phyloP scores from a whole-genome alignment of 2,113 vertebrate species.

The Microcebus murinus region DNA sequence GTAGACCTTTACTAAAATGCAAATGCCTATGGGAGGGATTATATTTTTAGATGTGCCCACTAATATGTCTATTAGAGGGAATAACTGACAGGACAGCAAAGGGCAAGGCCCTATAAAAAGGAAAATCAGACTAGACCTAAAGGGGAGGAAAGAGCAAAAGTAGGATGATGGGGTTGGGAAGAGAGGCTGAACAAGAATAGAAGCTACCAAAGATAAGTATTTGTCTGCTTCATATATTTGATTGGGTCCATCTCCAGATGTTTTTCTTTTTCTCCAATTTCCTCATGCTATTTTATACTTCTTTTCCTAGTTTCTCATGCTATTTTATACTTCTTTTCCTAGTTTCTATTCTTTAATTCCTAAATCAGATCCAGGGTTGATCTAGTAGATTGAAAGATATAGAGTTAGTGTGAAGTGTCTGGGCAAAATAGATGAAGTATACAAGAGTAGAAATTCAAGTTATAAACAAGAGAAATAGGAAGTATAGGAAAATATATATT shows the following conservation, averaged over 20 bases:
- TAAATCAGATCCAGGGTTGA: background rate
- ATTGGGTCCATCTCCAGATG: background rate
- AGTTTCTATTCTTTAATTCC: background rate
- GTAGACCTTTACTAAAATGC: background rate
- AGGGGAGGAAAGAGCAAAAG: background rate
- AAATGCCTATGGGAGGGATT: background rate
- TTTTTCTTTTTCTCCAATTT: background rate
- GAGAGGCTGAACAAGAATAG: background rate
- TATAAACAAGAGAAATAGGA: background rate
- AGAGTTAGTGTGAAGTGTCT: background rate
- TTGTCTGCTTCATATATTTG: background rate
- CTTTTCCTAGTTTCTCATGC: constrained; percentile 5
- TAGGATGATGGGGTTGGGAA: background rate
- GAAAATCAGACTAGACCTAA: background rate
- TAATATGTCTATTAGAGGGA: constrained; percentile 3
- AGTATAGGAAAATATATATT: background rate
- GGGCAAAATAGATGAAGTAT: background rate
- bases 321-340: constrained; percentile 10
- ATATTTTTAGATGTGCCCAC: background rate
- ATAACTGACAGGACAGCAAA: background rate
- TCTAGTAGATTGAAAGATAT: background rate
- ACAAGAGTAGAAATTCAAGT: background rate
- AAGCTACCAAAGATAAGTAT: background rate
- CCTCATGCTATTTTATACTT: background rate
- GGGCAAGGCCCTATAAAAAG: background rate